These are phyloP conservation scores for Ochropacha duplaris DNA, from an alignment of 2,888 invertebrate genomes.

Conservation along the genomic window DNA sequence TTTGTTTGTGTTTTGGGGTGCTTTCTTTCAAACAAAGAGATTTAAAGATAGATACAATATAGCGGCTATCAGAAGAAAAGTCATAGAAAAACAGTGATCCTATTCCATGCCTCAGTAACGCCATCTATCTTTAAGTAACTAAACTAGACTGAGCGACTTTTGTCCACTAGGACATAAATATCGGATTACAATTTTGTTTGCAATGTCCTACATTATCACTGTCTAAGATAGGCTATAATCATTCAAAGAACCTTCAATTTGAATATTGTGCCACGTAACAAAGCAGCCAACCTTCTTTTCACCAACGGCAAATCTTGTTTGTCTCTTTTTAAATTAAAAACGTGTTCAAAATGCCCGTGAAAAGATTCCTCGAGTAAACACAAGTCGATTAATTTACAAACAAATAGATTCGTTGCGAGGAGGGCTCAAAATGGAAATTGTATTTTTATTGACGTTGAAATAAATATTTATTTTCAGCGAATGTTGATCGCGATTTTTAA, in stretches of 20 bases:
- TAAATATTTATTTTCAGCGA: background rate
- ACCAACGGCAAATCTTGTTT: slow-evolving; percentile 23
- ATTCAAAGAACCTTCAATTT: background rate
- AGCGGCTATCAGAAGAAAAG: no score
- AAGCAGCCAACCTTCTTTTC: background rate
- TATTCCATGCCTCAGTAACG: no score
- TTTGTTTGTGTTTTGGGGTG: no score
- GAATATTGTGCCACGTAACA: background rate
- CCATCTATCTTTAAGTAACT: no score
- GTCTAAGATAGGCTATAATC: no score
- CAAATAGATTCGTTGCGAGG: slow-evolving; percentile 14
- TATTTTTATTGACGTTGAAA: background rate
- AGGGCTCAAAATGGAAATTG: background rate
- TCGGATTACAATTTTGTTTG: no score
- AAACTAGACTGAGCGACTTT: no score
- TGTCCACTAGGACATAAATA: no score
- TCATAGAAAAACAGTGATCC: no score
- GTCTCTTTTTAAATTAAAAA: slow-evolving; percentile 49
- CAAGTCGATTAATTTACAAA: slow-evolving; percentile 31
- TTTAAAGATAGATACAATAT: no score
- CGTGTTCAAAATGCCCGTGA: slow-evolving; percentile 36
- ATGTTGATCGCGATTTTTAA: background rate
- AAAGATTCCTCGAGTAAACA: slow-evolving; percentile 35
- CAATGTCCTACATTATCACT: no score
- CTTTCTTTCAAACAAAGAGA: no score